Evolutionary conservation across 2,797 vertebrate species (phyloP).

Genomic region (Eupleurogrammus muticus): DNA sequence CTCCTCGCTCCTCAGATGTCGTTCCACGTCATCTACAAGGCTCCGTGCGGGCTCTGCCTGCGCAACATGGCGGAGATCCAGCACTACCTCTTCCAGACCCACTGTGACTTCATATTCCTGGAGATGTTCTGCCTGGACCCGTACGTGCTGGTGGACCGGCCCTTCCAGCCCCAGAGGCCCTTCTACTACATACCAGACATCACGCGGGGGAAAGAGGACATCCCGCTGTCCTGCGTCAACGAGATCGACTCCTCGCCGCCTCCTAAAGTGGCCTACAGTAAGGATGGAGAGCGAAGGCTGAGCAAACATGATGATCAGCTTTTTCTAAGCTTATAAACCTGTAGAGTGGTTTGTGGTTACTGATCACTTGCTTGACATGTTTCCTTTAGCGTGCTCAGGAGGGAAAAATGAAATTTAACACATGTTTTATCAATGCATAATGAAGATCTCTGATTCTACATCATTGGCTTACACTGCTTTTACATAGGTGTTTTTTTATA

Average conservation of each 20-base stretch:
- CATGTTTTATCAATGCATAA: too few species aligned
- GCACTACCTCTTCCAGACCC: conserved; percentile 93
- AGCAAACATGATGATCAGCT: too few species aligned
- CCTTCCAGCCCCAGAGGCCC: conserved; percentile 93
- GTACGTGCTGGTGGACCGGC: conserved; percentile 95
- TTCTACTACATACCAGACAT: conserved; percentile 96
- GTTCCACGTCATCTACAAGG: conserved; percentile 98
- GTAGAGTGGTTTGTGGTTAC: too few species aligned
- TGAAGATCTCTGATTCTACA: too few species aligned
- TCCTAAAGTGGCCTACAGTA: conserved; percentile 96
- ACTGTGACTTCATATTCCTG: conserved; percentile 94
- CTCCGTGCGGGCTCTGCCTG: conserved; percentile 95
- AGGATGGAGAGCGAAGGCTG: too few species aligned
- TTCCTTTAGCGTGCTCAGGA: too few species aligned
- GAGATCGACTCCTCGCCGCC: conserved; percentile 94
- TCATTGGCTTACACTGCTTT: too few species aligned
- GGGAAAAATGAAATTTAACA: too few species aligned
- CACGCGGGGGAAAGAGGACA: conserved; percentile 92
- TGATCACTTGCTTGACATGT: too few species aligned
- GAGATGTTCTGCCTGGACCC: conserved; percentile 99
- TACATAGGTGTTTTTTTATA: background rate
- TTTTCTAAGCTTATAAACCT: too few species aligned
- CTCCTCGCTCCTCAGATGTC: conserved; percentile 85
- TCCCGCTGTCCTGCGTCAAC: conserved; percentile 96
- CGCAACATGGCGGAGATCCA: conserved; percentile 96